phyloP scores from a whole-genome alignment of 2,797 vertebrate species.

The Chloroceryle amazona region DNA sequence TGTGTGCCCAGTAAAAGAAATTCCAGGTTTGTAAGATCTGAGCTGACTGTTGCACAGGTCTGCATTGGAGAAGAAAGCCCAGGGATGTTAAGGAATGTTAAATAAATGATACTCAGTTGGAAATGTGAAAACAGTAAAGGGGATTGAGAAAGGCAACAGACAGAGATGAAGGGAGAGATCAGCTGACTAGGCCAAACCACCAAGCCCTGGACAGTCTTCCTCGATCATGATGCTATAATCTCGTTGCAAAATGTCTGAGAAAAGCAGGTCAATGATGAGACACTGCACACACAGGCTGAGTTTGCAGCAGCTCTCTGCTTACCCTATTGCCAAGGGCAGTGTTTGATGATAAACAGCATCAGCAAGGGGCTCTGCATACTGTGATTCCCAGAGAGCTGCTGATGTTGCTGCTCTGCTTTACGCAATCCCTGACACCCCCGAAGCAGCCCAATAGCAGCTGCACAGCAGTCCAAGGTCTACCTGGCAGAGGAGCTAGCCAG shows the following conservation, averaged over 20 bases:
- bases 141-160: not conserved
- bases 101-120: rapidly evolving
- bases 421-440: rapidly evolving
- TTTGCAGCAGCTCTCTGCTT: not conserved
- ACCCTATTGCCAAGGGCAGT: not conserved
- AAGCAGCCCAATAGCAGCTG: not conserved
- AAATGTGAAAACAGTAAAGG: not conserved
- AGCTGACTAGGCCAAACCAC: not conserved
- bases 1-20: not conserved
- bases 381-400: not conserved
- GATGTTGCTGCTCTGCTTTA: not conserved
- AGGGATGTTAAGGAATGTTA: not conserved
- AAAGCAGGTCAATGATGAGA: not conserved
- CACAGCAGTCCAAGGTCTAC: not conserved
- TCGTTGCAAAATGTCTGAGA: not conserved
- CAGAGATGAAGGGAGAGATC: not conserved
- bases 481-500: not conserved
- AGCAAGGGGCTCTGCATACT: not conserved
- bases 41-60: not conserved
- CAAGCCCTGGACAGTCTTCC: not conserved
- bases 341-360: not conserved
- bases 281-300: not conserved
- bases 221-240: rapidly evolving
- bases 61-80: not conserved
- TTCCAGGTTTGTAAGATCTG: not conserved